Percentiles rank a stretch among this genome's conserved stretches.
These are phyloP conservation scores for Synergus laeviventris DNA, from an alignment of 2,888 invertebrate genomes.

Conservation along the genomic window DNA sequence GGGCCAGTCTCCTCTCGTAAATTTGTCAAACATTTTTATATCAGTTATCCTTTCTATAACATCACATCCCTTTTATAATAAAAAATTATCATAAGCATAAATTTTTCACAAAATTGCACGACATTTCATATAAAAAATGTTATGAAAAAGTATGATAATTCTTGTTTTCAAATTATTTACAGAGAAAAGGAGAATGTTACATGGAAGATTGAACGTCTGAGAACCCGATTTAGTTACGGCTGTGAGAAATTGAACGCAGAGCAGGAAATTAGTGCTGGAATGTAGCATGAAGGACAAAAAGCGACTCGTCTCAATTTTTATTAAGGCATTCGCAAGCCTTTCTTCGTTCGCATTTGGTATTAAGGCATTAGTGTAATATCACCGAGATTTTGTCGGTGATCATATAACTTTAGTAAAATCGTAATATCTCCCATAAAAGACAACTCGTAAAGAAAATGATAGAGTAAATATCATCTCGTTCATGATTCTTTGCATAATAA, in stretches of 20 bases:
- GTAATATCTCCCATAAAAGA: slow-evolving; percentile 14
- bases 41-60: neutral
- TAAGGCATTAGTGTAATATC: slow-evolving; percentile 3
- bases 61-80: neutral
- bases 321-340: neutral
- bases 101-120: no score
- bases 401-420: slow-evolving; percentile 22
- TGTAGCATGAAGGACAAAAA: slow-evolving; percentile 8
- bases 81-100: neutral
- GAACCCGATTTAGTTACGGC: neutral
- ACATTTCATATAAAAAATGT: no score
- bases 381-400: slow-evolving; percentile 21
- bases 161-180: no score
- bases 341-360: neutral
- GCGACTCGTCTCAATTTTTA: neutral
- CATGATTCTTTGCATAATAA: slow-evolving; percentile 6
- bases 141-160: no score
- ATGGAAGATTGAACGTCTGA: neutral
- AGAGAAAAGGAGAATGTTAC: neutral
- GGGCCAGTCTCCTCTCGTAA: neutral
- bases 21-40: neutral
- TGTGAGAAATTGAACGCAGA: neutral
- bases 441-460: slow-evolving; percentile 31
- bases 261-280: slow-evolving; percentile 13
- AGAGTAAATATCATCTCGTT: slow-evolving; percentile 10